Evolutionary conservation across 2,113 vertebrate species (phyloP).

Genomic region (Ornithorhynchus anatinus): DNA sequence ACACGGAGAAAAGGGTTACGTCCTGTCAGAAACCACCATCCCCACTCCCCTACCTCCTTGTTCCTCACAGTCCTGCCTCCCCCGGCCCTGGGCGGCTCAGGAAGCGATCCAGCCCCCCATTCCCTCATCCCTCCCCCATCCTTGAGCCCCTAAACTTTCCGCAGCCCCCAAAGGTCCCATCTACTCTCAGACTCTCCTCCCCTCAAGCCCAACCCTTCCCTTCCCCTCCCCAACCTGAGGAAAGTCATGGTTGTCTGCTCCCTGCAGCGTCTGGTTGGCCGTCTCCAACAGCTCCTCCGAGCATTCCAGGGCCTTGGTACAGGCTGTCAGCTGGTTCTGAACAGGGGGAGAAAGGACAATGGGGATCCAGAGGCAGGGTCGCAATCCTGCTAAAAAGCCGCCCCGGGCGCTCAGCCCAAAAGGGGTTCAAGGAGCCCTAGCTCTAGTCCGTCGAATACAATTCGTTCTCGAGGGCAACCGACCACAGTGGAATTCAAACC

Average conservation of each 20-base stretch:
- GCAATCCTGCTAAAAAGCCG: background rate
- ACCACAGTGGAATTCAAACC: too few species aligned
- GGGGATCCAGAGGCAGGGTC: background rate
- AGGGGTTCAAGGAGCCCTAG: background rate
- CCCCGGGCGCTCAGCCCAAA: background rate
- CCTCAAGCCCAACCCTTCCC: background rate
- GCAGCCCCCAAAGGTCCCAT: too few species aligned
- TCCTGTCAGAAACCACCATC: too few species aligned
- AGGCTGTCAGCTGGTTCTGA: slow-evolving; percentile 88
- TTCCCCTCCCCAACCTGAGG: slow-evolving; percentile 73
- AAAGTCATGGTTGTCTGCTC: slow-evolving; percentile 78
- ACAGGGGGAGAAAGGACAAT: background rate
- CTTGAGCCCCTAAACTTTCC: background rate
- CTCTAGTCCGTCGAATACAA: too few species aligned
- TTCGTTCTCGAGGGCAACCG: too few species aligned
- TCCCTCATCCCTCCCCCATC: background rate
- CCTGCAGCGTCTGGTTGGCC: slow-evolving; percentile 90
- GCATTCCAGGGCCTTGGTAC: slow-evolving; percentile 92
- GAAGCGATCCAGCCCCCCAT: too few species aligned
- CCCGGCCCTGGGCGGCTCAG: too few species aligned
- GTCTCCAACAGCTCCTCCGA: slow-evolving; percentile 92
- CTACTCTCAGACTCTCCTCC: background rate
- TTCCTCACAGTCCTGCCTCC: too few species aligned
- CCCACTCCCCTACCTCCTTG: too few species aligned
- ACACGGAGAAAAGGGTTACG: too few species aligned